phyloP scores from a whole-genome alignment of 2,797 vertebrate genomes.

The Hydrocynus forskahlii region DNA sequence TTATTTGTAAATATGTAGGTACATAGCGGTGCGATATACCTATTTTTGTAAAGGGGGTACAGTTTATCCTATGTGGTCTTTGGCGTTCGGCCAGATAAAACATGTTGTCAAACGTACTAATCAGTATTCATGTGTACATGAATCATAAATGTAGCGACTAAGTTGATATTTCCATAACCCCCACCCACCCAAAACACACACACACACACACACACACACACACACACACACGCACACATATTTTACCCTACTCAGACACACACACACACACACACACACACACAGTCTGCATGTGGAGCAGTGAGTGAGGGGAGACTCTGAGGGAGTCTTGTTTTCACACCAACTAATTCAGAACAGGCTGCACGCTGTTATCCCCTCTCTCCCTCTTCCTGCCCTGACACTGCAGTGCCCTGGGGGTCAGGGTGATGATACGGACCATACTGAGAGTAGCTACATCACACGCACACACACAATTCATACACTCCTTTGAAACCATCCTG shows the following conservation, averaged over 20 bases:
- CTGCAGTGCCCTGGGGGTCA: constrained; percentile 24
- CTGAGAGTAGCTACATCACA: constrained; percentile 20
- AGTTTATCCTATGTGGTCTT: constrained; percentile 15
- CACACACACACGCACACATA: constrained; percentile 8
- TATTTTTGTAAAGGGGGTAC: neutral
- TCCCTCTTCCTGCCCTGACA: constrained; percentile 39
- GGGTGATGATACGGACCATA: constrained; percentile 29
- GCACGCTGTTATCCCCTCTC: constrained; percentile 56
- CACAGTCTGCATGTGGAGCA: constrained; percentile 22
- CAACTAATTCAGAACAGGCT: constrained; percentile 63
- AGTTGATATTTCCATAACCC: constrained; percentile 37
- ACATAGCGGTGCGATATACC: neutral
- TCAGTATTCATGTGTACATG: constrained; percentile 25
- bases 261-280: constrained; percentile 18
- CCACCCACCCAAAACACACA: neutral
- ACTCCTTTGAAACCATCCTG: constrained; percentile 14
- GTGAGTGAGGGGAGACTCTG: constrained; percentile 54
- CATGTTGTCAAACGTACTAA: constrained; percentile 16
- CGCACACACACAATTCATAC: constrained; percentile 35
- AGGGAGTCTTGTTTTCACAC: constrained; percentile 70
- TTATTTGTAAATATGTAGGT: neutral
- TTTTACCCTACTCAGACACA: neutral
- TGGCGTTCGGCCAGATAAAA: constrained; percentile 27
- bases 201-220: constrained; percentile 19
- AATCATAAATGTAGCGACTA: constrained; percentile 31